Evolutionary conservation across 2,797 vertebrate species (phyloP).

Genomic region (Pipistrellus nathusii): DNA sequence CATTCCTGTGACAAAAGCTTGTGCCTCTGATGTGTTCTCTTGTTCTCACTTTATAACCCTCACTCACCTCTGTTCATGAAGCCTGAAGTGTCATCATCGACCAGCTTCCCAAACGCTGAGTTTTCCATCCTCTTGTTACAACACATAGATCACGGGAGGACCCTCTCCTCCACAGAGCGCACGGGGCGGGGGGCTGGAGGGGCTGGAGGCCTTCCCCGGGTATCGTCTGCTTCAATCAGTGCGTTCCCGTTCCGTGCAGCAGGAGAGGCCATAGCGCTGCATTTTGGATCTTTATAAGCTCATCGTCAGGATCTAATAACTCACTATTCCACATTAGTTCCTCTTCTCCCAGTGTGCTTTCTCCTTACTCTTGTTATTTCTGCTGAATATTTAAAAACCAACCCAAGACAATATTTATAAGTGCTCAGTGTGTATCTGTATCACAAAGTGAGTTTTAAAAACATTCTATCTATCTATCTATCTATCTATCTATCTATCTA

Average conservation of each 20-base stretch:
- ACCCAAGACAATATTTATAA: background rate
- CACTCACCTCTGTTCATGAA: background rate
- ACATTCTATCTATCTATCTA: too few relatives aligned
- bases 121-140: background rate
- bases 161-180: too few relatives aligned
- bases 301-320: background rate
- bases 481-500: too few relatives aligned
- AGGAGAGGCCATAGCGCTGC: background rate
- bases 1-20: background rate
- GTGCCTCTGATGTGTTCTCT: background rate
- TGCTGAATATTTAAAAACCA: background rate
- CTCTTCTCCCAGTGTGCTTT: background rate
- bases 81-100: background rate
- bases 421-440: background rate
- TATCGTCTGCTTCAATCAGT: background rate
- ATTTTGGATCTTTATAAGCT: background rate
- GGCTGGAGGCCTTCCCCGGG: background rate
- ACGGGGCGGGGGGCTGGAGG: too few relatives aligned
- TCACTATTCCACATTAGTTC: background rate
- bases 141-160: background rate
- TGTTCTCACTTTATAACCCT: background rate
- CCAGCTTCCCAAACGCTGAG: background rate
- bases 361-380: background rate
- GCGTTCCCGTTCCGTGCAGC: background rate
- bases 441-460: background rate